Evolutionary conservation across 2,113 vertebrate genomes (phyloP), one percentile per base, ranked within the genome.

Genomic region (Saccopteryx bilineata): DNA sequence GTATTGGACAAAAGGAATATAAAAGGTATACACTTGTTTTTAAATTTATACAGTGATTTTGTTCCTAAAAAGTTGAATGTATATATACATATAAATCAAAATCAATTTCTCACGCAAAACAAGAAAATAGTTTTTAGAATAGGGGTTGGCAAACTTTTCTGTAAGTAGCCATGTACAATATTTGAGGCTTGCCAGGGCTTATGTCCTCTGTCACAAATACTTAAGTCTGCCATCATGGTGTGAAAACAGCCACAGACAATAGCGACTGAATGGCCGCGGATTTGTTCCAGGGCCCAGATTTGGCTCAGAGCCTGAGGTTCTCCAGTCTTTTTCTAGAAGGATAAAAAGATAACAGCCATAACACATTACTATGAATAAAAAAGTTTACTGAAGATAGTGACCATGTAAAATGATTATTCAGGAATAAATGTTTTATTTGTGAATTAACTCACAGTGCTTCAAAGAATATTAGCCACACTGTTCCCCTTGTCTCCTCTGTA

Each of bases 341-440:
- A 58, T 46, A 54, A 68, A 93, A 87, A 61, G 5, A 69, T 46
- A 58, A 82, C 21, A 11, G 5, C 14, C 21, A 54, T 54, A 87
- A 87, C 10, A 81, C 10, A 81, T 71, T 48, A 66, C 80, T 89
- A 87, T 75, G 17, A 84, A 58, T 69, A 46, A 89, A 97, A 80
- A 71, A 74, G 68, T 69, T 63, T 75, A 66, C 19, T 56, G 26
- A 94, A 92, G 39, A 78, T 23, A 68, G 26, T 82, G 24, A 24
- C 21, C n/a, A 54, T 18, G 63, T 75, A 12, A 95, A 71, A 50
- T 76, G 21, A 76, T 58, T 86, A 60, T 58, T 89, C 54, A 72
- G 54, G 21, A 91, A 65, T 80, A 89, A 88, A 60, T 71, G 85
- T 72, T 93, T 90, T 69, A 88, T 83, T 85, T 93, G 58, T 88